Conservation (phyloP, 2,888 invertebrate species). For the Caenorhabditis becei region DNA sequence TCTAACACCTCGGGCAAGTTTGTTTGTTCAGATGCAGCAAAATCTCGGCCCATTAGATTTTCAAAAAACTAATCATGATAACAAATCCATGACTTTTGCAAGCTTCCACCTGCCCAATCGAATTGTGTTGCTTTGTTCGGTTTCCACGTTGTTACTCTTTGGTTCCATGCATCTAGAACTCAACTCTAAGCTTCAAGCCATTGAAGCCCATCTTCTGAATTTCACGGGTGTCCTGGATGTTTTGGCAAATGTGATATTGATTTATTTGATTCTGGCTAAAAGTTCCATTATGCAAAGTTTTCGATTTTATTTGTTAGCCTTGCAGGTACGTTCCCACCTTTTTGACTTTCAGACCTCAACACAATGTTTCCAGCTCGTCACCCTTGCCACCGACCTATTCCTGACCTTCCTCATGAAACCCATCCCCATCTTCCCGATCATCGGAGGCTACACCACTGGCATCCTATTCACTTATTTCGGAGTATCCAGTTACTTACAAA, state of each 20-base stretch:
- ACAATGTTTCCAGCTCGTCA: not conserved
- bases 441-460: not conserved
- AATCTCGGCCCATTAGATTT: too few relatives aligned
- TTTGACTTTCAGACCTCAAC: not conserved
- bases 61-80: too few relatives aligned
- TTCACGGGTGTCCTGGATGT: not conserved
- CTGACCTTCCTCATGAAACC: slow-evolving; percentile 3
- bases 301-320: not conserved
- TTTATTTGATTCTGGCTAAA: not conserved
- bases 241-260: not conserved
- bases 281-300: not conserved
- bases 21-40: too few relatives aligned
- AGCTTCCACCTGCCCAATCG: too few relatives aligned
- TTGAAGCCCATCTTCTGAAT: not conserved
- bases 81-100: too few relatives aligned
- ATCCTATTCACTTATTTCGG: not conserved
- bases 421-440: not conserved
- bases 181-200: not conserved
- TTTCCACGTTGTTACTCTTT: too few relatives aligned
- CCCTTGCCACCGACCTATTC: not conserved
- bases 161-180: not conserved
- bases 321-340: not conserved
- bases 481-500: not conserved
- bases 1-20: too few relatives aligned
- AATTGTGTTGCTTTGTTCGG: too few relatives aligned